Conservation (phyloP, 2,888 invertebrate genomes). For the Furcula furcula region DNA sequence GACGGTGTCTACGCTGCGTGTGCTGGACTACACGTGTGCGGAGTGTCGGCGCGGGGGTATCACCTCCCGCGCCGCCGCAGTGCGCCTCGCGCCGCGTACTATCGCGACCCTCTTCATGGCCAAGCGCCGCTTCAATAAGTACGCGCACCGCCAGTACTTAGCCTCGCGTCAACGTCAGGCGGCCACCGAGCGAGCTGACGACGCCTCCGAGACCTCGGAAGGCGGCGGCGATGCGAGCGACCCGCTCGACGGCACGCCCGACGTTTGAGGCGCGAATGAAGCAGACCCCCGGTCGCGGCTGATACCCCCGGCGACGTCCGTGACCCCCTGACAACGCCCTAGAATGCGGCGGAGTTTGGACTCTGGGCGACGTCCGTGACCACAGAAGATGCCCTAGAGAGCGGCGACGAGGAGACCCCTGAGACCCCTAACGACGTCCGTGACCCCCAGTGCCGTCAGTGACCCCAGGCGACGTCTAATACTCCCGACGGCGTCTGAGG, state of each 20-base stretch:
- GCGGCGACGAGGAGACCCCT: not conserved
- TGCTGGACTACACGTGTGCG: slow-evolving; percentile 77
- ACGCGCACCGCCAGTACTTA: slow-evolving; percentile 76
- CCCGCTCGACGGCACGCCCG: slow-evolving; percentile 17
- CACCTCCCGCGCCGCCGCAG: slow-evolving; percentile 75
- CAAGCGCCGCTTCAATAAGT: slow-evolving; percentile 79
- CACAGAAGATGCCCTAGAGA: not conserved
- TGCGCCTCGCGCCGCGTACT: slow-evolving; percentile 72
- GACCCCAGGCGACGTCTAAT: not conserved
- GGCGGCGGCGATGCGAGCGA: slow-evolving; percentile 12
- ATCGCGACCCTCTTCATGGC: slow-evolving; percentile 80
- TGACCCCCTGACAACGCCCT: slow-evolving; percentile 13
- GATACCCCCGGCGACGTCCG: slow-evolving; percentile 14
- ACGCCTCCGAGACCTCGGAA: slow-evolving; percentile 15
- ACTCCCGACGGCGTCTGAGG: not conserved
- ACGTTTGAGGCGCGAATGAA: no score
- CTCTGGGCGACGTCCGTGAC: no score
- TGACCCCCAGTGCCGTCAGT: no score
- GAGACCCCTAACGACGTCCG: slow-evolving; percentile 12
- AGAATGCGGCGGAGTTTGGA: not conserved
- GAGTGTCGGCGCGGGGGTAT: slow-evolving; percentile 77
- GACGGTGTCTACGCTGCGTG: slow-evolving; percentile 59
- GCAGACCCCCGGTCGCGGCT: slow-evolving; percentile 15
- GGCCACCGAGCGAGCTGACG: slow-evolving; percentile 6
- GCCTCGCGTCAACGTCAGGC: slow-evolving; percentile 44